Conservation (phyloP, 2,797 vertebrate species). For the Phyllotis vaccarum region DNA sequence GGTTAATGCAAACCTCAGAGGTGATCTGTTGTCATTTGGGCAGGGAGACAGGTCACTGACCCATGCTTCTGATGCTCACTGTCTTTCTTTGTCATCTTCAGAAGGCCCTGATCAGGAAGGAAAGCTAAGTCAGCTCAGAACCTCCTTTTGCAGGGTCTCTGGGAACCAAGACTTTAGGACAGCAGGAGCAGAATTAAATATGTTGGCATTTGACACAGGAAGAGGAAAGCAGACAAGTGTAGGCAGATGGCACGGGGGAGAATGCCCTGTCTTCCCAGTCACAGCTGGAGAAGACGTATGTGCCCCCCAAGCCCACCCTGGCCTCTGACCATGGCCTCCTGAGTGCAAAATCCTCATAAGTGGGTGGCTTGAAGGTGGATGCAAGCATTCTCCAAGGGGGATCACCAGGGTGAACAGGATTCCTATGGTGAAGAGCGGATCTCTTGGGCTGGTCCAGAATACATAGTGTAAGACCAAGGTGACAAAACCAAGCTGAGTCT, state of each 20-base stretch:
- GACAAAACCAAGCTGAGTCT: neutral
- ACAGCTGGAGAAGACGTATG: neutral
- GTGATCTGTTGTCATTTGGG: neutral
- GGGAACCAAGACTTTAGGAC: neutral
- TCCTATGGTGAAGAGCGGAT: neutral
- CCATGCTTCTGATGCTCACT: neutral
- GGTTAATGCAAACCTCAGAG: neutral
- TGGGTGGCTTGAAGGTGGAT: neutral
- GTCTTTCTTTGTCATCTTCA: neutral
- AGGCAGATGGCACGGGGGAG: neutral
- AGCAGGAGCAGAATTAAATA: neutral
- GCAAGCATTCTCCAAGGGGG: neutral
- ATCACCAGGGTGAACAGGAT: neutral
- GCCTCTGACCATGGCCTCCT: neutral
- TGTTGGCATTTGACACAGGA: neutral
- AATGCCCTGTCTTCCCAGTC: too few relatives aligned
- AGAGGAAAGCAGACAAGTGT: neutral
- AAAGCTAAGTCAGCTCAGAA: neutral
- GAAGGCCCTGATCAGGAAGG: neutral
- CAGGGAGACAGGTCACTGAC: neutral
- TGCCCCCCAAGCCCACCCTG: fast-evolving
- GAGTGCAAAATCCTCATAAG: neutral
- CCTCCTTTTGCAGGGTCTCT: neutral
- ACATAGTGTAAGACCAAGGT: neutral
- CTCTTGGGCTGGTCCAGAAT: neutral